phyloP scores from a whole-genome alignment of 1,140 invertebrate species.

The Phthorimaea operculella region DNA sequence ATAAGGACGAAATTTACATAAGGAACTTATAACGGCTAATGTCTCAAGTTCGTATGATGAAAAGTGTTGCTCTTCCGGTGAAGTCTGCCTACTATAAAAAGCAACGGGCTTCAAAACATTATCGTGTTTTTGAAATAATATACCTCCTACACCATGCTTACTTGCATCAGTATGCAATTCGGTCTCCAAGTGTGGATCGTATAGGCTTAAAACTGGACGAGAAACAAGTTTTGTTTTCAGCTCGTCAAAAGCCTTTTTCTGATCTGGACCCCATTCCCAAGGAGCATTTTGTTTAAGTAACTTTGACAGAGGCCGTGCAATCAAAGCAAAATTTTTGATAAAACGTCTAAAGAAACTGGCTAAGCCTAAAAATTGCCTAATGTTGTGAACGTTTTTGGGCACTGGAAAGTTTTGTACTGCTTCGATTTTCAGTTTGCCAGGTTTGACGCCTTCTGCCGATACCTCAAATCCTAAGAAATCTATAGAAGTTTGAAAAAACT shows the following conservation, averaged over 20 bases:
- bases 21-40: neutral
- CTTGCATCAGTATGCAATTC: constrained; percentile 16
- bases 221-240: constrained; percentile 18
- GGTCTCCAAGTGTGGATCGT: constrained; percentile 13
- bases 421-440: constrained; percentile 20
- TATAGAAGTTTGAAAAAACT: constrained; percentile 13
- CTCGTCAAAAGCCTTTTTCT: constrained; percentile 25
- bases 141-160: constrained; percentile 24
- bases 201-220: constrained; percentile 17
- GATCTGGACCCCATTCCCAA: constrained; percentile 27
- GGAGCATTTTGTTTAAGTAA: constrained; percentile 24
- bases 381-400: constrained; percentile 23
- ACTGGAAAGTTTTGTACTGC: constrained; percentile 21
- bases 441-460: constrained; percentile 15
- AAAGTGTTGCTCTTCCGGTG: neutral
- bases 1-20: neutral
- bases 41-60: constrained; percentile 3
- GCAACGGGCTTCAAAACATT: neutral
- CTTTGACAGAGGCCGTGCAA: constrained; percentile 22
- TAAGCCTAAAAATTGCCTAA: constrained; percentile 30
- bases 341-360: constrained; percentile 30
- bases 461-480: constrained; percentile 22
- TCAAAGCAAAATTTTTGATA: constrained; percentile 24
- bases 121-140: constrained; percentile 5
- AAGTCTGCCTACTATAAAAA: neutral